Percentiles rank a stretch among this genome's conserved stretches.
These are phyloP conservation scores for Motacilla alba DNA, from an alignment of 2,113 vertebrate genomes.

Conservation along the genomic window DNA sequence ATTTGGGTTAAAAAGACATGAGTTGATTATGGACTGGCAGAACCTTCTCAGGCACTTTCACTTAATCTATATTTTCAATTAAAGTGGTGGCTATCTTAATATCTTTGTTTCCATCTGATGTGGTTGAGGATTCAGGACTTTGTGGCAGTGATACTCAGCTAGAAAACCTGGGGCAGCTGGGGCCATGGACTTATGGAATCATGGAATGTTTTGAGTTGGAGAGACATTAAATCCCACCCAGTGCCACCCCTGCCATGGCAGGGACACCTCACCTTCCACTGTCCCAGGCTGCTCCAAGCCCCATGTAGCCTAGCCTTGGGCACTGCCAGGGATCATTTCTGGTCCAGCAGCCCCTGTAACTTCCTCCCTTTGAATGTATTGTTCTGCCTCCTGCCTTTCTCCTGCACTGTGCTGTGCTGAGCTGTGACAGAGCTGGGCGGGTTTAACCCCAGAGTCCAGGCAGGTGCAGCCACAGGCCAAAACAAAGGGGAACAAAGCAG, in stretches of 20 bases:
- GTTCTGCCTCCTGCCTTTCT: neutral
- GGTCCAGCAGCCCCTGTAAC: neutral
- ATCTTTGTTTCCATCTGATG: neutral
- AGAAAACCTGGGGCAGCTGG: neutral
- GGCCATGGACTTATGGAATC: neutral
- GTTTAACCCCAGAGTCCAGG: neutral
- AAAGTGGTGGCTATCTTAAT: neutral
- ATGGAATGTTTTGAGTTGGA: neutral
- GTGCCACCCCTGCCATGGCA: neutral
- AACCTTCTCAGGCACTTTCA: neutral
- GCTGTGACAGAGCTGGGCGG: neutral
- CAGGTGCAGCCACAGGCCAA: neutral
- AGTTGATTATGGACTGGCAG: neutral
- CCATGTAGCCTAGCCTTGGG: rapidly evolving
- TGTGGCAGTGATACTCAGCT: neutral
- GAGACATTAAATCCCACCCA: neutral
- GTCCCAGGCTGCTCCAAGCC: neutral
- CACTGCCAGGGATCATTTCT: neutral
- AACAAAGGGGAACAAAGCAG: neutral
- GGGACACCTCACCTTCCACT: neutral
- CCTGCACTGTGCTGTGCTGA: neutral
- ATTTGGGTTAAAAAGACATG: neutral
- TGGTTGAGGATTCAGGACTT: neutral
- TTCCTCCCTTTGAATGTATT: neutral
- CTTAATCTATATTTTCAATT: neutral